Percentiles rank a stretch among this genome's conserved stretches.
Evolutionary conservation across 2,888 invertebrate species (phyloP).

Genomic region (Eumacrocentrus americanus): DNA sequence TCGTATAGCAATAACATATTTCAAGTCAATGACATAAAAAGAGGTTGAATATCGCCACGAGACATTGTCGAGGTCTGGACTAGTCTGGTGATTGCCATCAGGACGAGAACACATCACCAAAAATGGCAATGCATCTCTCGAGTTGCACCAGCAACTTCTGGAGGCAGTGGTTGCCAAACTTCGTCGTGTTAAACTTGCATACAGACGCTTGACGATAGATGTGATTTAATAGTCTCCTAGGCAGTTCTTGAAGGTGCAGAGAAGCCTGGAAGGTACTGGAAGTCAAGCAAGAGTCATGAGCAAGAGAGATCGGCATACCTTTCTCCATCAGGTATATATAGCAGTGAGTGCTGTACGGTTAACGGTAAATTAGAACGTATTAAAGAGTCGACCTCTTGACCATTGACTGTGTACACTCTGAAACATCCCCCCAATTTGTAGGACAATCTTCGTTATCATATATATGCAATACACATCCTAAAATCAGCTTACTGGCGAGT

Average conservation of each 20-base stretch:
- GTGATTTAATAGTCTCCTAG: too few relatives aligned
- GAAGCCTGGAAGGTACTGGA: neutral
- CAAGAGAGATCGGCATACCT: constrained; percentile 10
- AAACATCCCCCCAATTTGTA: constrained; percentile 7
- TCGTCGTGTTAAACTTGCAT: constrained; percentile 8
- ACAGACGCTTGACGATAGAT: constrained; percentile 11
- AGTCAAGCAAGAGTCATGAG: neutral
- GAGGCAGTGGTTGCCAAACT: constrained; percentile 30
- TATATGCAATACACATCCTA: neutral
- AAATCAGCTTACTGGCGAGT: too few relatives aligned
- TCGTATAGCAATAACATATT: neutral
- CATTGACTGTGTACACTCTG: constrained; percentile 10
- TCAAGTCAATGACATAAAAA: neutral
- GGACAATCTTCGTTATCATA: neutral
- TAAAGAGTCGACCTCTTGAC: constrained; percentile 35
- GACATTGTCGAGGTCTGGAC: constrained; percentile 12
- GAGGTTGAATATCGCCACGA: neutral
- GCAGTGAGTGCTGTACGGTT: constrained; percentile 21
- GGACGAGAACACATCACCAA: constrained; percentile 24
- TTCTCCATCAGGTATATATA: constrained; percentile 5
- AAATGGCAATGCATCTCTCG: constrained; percentile 33
- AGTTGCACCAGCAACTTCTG: constrained; percentile 15
- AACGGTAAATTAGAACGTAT: constrained; percentile 50
- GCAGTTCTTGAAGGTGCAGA: too few relatives aligned
- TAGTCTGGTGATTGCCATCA: constrained; percentile 5